These are phyloP conservation scores for Erythrolamprus reginae DNA, from an alignment of 2,113 vertebrate species.

Conservation along the genomic window DNA sequence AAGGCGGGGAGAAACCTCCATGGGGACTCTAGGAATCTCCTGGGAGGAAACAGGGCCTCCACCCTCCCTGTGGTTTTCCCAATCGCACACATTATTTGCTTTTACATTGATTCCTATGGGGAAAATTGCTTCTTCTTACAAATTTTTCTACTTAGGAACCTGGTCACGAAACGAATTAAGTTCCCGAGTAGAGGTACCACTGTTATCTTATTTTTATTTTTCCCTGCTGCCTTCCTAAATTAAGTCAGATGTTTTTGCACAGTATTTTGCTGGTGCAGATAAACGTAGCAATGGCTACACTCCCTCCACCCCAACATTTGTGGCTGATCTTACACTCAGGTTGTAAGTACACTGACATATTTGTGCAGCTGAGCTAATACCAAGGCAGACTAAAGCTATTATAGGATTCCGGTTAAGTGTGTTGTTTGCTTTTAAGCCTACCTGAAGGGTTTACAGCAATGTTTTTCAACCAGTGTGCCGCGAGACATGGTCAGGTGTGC, in stretches of 20 bases:
- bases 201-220: neutral
- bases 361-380: neutral
- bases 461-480: too few relatives aligned
- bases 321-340: neutral
- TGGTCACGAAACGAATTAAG: too few relatives aligned
- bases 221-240: neutral
- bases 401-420: neutral
- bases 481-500: too few relatives aligned
- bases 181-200: too few relatives aligned
- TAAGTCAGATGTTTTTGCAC: slow-evolving; percentile 1
- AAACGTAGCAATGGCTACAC: neutral
- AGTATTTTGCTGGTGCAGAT: neutral
- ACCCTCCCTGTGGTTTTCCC: too few relatives aligned
- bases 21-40: too few relatives aligned
- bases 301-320: slow-evolving; percentile 3
- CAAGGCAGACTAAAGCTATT: neutral
- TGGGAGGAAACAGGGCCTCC: too few relatives aligned
- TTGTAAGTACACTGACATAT: neutral
- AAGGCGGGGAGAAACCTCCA: too few relatives aligned
- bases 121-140: too few relatives aligned
- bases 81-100: too few relatives aligned
- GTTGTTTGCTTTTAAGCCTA: neutral
- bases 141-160: too few relatives aligned
- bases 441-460: slow-evolving; percentile 18
- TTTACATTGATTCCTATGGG: too few relatives aligned